Conservation (phyloP, 2,888 invertebrate species). For the Steromphala cineraria region DNA sequence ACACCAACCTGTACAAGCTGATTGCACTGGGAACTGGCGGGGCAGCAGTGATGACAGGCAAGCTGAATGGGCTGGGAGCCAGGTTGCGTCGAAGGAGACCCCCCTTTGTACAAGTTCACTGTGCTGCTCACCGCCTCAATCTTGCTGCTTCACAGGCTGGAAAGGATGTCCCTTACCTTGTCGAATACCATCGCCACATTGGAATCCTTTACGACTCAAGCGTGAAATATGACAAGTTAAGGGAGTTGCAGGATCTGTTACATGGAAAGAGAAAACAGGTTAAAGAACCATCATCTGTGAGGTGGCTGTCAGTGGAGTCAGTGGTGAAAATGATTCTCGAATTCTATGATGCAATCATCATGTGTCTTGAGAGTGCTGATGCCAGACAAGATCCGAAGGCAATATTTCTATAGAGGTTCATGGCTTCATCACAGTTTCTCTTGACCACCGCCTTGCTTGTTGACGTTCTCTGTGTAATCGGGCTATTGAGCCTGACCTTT, state of each 20-base stretch:
- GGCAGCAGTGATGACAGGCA: conserved; percentile 10
- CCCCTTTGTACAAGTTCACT: background rate
- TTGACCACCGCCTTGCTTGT: no score
- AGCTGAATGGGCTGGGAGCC: background rate
- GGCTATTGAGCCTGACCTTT: no score
- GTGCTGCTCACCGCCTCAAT: conserved; percentile 4
- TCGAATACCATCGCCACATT: background rate
- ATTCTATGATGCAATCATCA: background rate
- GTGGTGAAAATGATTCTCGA: background rate
- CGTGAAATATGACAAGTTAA: background rate
- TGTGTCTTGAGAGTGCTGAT: no score
- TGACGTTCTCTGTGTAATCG: no score
- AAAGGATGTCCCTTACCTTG: background rate
- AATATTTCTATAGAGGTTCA: no score
- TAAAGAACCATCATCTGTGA: background rate
- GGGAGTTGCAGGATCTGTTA: background rate
- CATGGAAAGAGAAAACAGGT: background rate
- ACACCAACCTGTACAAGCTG: background rate
- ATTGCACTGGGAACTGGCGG: conserved; percentile 14
- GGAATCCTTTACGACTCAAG: background rate
- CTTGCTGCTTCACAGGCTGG: conserved; percentile 8
- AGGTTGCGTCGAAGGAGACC: background rate
- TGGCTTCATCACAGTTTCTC: no score
- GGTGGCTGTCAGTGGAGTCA: background rate
- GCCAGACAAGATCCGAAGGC: no score